phyloP scores from a whole-genome alignment of 2,113 vertebrate genomes.

The zebrafish (Danio rerio) region DNA sequence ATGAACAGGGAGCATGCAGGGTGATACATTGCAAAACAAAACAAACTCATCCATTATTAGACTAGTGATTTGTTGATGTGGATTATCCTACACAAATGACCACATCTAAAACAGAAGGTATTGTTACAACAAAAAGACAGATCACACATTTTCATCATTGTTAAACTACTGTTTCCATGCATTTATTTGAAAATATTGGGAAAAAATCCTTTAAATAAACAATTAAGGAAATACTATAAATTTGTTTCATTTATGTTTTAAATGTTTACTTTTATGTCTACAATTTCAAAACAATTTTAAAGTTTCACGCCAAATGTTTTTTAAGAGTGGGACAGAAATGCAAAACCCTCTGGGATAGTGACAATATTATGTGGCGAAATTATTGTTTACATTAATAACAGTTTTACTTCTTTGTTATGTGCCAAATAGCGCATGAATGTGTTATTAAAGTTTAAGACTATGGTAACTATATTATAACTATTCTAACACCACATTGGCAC shows the following conservation, averaged over 20 bases:
- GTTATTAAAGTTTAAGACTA: neutral
- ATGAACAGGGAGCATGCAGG: constrained; percentile 1
- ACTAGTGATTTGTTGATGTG: neutral
- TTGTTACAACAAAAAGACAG: neutral
- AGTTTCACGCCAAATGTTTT: too few relatives aligned
- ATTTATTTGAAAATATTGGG: neutral
- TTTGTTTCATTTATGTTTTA: neutral
- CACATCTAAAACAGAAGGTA: neutral
- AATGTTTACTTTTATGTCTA: neutral
- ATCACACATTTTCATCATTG: neutral
- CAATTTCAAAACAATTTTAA: too few relatives aligned
- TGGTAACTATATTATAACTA: neutral
- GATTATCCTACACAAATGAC: neutral
- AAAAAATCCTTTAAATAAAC: neutral
- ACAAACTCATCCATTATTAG: neutral
- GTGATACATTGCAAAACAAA: neutral
- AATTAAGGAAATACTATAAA: neutral
- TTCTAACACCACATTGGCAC: neutral
- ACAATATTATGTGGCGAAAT: too few relatives aligned
- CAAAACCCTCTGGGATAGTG: too few relatives aligned
- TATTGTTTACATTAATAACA: too few relatives aligned
- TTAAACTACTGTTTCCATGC: neutral
- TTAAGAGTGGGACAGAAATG: too few relatives aligned
- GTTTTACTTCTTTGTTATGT: too few relatives aligned
- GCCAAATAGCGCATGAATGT: too few relatives aligned